Evolutionary conservation across 2,113 vertebrate species (phyloP), one percentile per base, ranked within the genome.

Genomic region (Lontra canadensis): DNA sequence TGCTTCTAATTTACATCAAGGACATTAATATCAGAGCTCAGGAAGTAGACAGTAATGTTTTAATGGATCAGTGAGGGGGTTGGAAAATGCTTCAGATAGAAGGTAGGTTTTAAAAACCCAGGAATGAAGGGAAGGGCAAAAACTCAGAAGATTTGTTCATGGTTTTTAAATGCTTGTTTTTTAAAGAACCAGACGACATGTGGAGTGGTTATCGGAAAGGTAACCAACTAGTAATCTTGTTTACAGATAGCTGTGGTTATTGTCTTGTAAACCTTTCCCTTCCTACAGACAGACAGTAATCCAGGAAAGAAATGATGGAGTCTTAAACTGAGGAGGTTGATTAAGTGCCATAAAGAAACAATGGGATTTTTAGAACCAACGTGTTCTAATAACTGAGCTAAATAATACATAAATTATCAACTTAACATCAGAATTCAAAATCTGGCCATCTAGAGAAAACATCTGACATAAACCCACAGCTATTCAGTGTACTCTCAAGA

Each of bases 401-500:
- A 96, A 57, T 29, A 63, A 29, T n/a, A 15, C 5, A 80, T 26
- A 61, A 61, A 86, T 39, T 88, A 7, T 29, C 25, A 31, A 25
- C 31, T 29, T 25, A 61, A 80, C 6, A 20, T 97, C 74, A 80
- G 79, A 90, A 76, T 90, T 91, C 59, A 63, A 97, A 95, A 74
- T 21, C n/a, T 92, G 65, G 29, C 25, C 55, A 42, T 52, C 59
- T 36, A 59, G 1, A 93, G 73, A 49, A 93, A 86, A 90, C 11
- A 81, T 1, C 7, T 14, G 34, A 89, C 73, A 85, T 73, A 31
- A 96, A 96, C 18, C 12, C 61, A 31, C 0, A 3, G 11, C 9
- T 82, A 55, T 47, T 63, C 80, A 87, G 44, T 6, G 34, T 67
- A n/a, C 39, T 95, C 29, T n/a, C 52, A 81, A 71, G 23, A 25